phyloP scores from a whole-genome alignment of 2,888 invertebrate genomes.

The Caenorhabditis doughertyi region DNA sequence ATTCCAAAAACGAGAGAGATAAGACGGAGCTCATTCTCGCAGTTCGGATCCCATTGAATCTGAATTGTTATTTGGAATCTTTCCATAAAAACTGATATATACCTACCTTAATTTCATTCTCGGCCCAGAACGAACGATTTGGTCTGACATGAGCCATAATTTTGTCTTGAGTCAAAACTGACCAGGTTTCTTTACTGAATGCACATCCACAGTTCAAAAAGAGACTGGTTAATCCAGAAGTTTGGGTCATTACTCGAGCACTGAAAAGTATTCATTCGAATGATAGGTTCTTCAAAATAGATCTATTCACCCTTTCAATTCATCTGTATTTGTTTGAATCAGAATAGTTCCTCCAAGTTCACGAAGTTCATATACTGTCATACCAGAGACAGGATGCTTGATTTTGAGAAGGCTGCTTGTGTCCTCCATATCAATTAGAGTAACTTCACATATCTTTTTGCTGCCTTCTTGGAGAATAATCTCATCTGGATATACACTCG shows the following conservation, averaged over 20 bases:
- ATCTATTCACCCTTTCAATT: constrained; percentile 58
- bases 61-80: constrained; percentile 21
- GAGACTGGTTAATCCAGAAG: constrained; percentile 55
- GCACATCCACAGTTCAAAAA: constrained; percentile 75
- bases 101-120: constrained; percentile 77
- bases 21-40: constrained; percentile 78
- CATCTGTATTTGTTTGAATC: constrained; percentile 67
- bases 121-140: constrained; percentile 74
- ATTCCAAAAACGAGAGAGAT: constrained; percentile 79
- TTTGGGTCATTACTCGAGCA: constrained; percentile 65
- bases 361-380: constrained; percentile 67
- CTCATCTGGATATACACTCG: constrained; percentile 78
- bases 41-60: constrained; percentile 75
- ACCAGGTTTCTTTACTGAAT: constrained; percentile 77
- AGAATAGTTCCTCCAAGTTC: constrained; percentile 66
- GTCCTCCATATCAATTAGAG: constrained; percentile 70
- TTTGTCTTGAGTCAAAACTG: constrained; percentile 66
- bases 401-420: constrained; percentile 74
- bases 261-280: constrained; percentile 31
- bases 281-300: background rate
- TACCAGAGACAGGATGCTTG: constrained; percentile 78
- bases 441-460: constrained; percentile 66
- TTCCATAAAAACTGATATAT: background rate
- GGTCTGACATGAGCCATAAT: constrained; percentile 73
- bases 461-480: constrained; percentile 77